phyloP scores from a whole-genome alignment of 2,888 invertebrate genomes.

The Junonia oenone region DNA sequence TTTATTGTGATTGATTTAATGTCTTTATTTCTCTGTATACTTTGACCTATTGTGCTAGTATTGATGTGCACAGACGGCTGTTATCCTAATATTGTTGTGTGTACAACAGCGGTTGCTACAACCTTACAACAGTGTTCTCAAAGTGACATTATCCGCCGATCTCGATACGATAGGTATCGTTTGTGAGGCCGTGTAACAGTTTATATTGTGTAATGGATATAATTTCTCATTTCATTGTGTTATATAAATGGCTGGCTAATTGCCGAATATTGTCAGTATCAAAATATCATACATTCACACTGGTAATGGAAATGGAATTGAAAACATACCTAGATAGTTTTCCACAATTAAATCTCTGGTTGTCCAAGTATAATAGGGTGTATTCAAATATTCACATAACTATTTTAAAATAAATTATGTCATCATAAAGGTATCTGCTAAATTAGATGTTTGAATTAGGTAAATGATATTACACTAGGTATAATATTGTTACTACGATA shows the following conservation, averaged over 20 bases:
- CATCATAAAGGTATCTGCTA: no score
- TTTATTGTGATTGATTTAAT: neutral
- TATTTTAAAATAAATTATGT: no score
- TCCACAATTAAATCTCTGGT: no score
- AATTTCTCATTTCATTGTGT: neutral
- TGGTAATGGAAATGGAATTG: no score
- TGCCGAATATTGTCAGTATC: neutral
- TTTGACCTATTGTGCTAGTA: neutral
- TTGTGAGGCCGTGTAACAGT: conserved; percentile 15
- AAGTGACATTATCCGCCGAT: conserved; percentile 21
- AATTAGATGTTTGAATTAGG: no score
- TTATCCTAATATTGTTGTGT: neutral
- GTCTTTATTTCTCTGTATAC: neutral
- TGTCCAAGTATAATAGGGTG: no score
- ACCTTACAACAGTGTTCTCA: conserved; percentile 16
- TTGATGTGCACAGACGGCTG: neutral
- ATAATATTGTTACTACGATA: no score
- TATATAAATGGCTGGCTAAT: neutral
- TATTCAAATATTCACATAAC: no score
- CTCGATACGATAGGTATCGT: conserved; percentile 13
- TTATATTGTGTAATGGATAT: conserved; percentile 5
- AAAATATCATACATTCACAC: no score
- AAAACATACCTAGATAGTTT: no score
- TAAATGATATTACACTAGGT: no score
- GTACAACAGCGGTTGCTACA: conserved; percentile 10